Percentiles rank a stretch among this genome's conserved stretches.
Conservation (phyloP, 53 echinoderm and acorn worm species). For the Paracentrotus lividus region DNA sequence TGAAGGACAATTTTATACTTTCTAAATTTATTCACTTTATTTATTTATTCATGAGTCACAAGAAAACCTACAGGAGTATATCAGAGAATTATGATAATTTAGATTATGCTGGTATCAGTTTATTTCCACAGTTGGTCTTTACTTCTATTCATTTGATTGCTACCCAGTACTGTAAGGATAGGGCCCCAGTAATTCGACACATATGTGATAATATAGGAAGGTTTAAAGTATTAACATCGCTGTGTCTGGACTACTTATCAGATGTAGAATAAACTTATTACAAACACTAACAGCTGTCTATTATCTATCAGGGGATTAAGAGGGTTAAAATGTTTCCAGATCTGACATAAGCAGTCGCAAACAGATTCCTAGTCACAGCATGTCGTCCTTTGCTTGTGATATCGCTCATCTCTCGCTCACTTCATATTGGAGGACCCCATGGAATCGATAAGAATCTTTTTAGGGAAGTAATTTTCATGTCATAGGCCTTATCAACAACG, state of each 20-base stretch:
- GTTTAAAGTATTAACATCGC: not conserved
- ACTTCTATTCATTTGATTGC: not conserved
- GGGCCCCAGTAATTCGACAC: not conserved
- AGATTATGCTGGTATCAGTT: not conserved
- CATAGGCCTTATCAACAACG: constrained; percentile 5
- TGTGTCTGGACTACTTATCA: not conserved
- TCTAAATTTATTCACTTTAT: not conserved
- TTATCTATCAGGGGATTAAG: constrained; percentile 41
- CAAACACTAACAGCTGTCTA: constrained; percentile 25
- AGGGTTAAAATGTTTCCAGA: not conserved
- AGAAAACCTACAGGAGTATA: not conserved
- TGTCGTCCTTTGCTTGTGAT: constrained; percentile 1
- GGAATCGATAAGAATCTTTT: constrained; percentile 27
- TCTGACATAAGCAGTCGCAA: constrained; percentile 29
- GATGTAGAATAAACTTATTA: constrained; percentile 10
- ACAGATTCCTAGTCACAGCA: constrained; percentile 27
- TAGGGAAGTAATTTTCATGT: constrained; percentile 13
- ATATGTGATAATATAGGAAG: not conserved
- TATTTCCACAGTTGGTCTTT: not conserved
- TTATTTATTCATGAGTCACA: not conserved
- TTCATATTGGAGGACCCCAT: not conserved
- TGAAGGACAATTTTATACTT: too few species aligned
- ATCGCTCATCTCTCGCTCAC: constrained; percentile 7
- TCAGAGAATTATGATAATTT: not conserved
- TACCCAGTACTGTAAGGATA: not conserved